Evolutionary conservation across 2,113 vertebrate genomes (phyloP).

Genomic region (Ictalurus furcatus): DNA sequence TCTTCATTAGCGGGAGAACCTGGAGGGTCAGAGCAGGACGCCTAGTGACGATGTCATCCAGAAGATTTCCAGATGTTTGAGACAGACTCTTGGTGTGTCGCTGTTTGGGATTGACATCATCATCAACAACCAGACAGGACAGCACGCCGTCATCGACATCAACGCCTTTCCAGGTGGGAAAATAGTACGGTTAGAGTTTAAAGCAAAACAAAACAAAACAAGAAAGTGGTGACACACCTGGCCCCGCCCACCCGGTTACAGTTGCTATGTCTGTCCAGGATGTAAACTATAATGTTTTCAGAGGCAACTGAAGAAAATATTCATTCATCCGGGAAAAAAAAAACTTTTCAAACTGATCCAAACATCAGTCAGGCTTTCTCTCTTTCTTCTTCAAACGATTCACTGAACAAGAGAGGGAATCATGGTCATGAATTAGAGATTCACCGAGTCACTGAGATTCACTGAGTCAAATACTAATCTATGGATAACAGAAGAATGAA

Average conservation of each 20-base stretch:
- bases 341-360: not conserved
- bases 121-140: constrained; percentile 86
- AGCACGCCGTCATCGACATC: constrained; percentile 85
- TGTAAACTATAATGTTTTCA: not conserved
- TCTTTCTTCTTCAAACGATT: not conserved
- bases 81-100: constrained; percentile 81
- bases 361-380: not conserved
- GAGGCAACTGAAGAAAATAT: not conserved
- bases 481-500: not conserved
- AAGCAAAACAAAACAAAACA: not conserved
- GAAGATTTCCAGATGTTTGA: constrained; percentile 78
- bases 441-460: not conserved
- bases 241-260: not conserved
- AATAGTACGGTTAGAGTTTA: not conserved
- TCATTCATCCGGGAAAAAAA: not conserved
- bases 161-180: constrained; percentile 85
- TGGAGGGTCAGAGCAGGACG: constrained; percentile 80
- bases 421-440: not conserved
- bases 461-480: not conserved
- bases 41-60: constrained; percentile 82
- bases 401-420: not conserved
- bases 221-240: not conserved
- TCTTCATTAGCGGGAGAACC: constrained; percentile 77
- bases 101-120: constrained; percentile 90
- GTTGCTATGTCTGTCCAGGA: not conserved